Conservation (phyloP, 2,797 vertebrate genomes). For the Atherinosoma microstoma region DNA sequence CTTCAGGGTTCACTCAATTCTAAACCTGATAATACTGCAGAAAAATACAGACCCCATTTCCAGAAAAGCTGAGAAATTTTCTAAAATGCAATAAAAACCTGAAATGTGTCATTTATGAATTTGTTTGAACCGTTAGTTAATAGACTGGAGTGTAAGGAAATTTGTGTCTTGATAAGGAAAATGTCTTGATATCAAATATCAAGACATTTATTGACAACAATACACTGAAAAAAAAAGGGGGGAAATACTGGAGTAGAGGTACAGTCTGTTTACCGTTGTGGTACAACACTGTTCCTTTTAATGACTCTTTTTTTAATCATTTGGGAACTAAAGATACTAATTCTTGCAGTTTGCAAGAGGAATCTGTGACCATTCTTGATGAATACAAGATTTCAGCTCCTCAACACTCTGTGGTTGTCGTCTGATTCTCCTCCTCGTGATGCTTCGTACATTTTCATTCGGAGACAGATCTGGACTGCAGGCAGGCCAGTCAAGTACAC, state of each 20-base stretch:
- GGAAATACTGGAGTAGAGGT: too few species aligned
- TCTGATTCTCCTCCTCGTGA: not conserved
- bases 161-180: too few species aligned
- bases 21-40: not conserved
- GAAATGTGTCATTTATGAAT: too few species aligned
- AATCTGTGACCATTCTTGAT: not conserved
- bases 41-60: not conserved
- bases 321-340: not conserved
- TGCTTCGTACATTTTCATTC: not conserved
- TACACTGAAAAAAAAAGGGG: not conserved
- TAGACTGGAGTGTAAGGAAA: too few species aligned
- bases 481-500: not conserved
- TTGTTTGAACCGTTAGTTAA: too few species aligned
- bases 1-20: conserved; percentile 39
- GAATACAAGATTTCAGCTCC: too few species aligned
- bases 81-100: too few species aligned
- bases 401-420: not conserved
- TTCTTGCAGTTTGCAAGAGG: not conserved
- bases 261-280: not conserved
- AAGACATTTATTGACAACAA: not conserved
- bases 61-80: not conserved
- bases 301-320: not conserved
- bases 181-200: too few species aligned
- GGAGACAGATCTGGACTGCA: not conserved
- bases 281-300: not conserved